Percentiles rank a stretch among this genome's conserved stretches.
Conservation (phyloP, 2,888 invertebrate species). For the Morpho helenor region DNA sequence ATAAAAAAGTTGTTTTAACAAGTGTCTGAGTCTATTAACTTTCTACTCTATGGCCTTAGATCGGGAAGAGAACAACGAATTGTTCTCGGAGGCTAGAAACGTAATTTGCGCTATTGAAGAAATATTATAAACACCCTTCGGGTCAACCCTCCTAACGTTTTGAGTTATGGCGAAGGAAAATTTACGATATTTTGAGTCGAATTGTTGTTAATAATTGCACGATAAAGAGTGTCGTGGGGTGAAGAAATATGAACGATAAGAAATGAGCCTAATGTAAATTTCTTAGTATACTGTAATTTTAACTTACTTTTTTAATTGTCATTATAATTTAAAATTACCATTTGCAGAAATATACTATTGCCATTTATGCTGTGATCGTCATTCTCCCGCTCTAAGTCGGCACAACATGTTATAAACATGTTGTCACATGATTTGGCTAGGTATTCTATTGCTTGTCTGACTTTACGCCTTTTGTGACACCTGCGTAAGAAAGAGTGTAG, state of each 20-base stretch:
- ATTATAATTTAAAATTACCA: too few species aligned
- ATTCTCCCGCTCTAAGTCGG: too few species aligned
- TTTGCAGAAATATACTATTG: too few species aligned
- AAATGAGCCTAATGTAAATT: not conserved
- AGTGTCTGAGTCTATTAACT: constrained; percentile 1
- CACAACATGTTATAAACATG: too few species aligned
- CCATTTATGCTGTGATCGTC: too few species aligned
- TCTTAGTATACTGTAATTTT: too few species aligned
- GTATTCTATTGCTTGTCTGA: too few species aligned
- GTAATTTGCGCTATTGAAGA: constrained; percentile 61
- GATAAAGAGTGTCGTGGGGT: constrained; percentile 31
- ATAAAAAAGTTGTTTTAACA: not conserved
- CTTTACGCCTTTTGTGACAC: too few species aligned
- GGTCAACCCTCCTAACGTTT: constrained; percentile 38
- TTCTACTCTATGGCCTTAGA: constrained; percentile 19
- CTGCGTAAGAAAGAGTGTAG: too few species aligned
- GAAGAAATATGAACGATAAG: not conserved
- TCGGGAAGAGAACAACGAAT: constrained; percentile 28
- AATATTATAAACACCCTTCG: constrained; percentile 36
- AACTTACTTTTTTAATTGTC: too few species aligned
- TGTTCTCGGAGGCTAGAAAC: constrained; percentile 45
- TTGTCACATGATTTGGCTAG: too few species aligned
- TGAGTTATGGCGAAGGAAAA: constrained; percentile 45
- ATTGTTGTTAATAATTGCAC: constrained; percentile 17
- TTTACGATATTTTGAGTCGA: constrained; percentile 24